Evolutionary conservation across 1,140 invertebrate species (phyloP), one percentile per base, ranked within the genome.

Genomic region (Phthorimaea operculella): DNA sequence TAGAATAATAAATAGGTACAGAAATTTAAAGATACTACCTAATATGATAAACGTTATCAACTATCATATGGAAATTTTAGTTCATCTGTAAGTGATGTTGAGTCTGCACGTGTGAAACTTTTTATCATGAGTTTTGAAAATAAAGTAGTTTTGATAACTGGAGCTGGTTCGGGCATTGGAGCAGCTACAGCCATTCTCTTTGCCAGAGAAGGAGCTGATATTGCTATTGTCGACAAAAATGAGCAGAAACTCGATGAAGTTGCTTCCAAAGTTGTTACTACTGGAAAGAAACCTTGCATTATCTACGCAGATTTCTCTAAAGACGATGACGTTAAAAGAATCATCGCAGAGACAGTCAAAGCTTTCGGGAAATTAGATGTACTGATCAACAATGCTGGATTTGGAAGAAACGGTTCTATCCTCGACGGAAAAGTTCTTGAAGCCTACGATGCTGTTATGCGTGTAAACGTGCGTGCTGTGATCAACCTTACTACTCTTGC

Each of bases 371-470:
- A 85, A 70, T 63, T 92, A n/a, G 89, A 91, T 74, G 79, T 91
- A 36, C 70, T 92, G 11, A 80, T 94, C 4, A 94, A 94, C 70
- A 92, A 90, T 86, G 92, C 92, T 54, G 93, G 93, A 8, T 88
- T 91, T 57, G 60, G 93, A 11, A 89, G 89, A 64, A 70, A 51
- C 49, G 54, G 44, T 7, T 92, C 91, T 15, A 78, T 79, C 15
- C 90, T 93, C 68, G 91, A 93, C 72, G 89, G 86, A 56, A 91
- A 90, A 1, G 87, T 86, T 14, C 64, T 93, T 33, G 87, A 90
- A 45, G 88, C 90, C 52, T 66, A 50, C 71, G 92, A 94, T 49
- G 77, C 50, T 54, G 60, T 90, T 0, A 90, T 93, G 62, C 88
- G 89, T 59, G 74, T 88, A 18, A 94, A 94, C 74, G 89, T 93